Conservation (phyloP, 2,113 vertebrate species). For the Spea bombifrons region DNA sequence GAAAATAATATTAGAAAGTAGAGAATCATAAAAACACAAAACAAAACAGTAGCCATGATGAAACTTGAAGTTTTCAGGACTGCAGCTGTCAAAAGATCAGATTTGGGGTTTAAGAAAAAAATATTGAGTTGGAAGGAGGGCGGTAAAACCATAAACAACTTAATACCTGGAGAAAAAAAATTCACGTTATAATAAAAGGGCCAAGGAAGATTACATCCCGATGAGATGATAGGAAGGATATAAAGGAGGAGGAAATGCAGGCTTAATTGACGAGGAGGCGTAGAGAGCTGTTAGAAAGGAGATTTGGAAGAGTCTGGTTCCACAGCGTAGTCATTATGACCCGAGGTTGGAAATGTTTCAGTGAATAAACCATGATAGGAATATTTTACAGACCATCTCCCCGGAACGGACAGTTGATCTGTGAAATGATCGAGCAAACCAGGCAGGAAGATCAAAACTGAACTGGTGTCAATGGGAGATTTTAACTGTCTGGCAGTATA, state of each 20-base stretch:
- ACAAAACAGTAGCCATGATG: no score
- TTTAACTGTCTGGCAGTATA: conserved; percentile 30
- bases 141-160: conserved; percentile 21
- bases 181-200: conserved; percentile 35
- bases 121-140: conserved; percentile 29
- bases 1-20: no score
- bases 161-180: conserved; percentile 27
- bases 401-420: conserved; percentile 28
- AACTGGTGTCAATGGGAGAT: conserved; percentile 19
- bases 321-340: conserved; percentile 38
- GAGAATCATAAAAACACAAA: no score
- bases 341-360: conserved; percentile 28
- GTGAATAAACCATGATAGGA: conserved; percentile 8
- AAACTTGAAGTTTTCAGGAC: neutral
- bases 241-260: conserved; percentile 10
- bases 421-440: conserved; percentile 37
- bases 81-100: conserved; percentile 22
- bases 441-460: conserved; percentile 26
- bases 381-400: conserved; percentile 31
- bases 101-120: conserved; percentile 21
- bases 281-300: conserved; percentile 16
- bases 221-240: conserved; percentile 22
- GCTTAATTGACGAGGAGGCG: conserved; percentile 35
- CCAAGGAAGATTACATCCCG: conserved; percentile 31
- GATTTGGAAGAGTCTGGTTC: conserved; percentile 33